Conservation (phyloP, 2,113 vertebrate species). For the Semicossyphus pulcher region DNA sequence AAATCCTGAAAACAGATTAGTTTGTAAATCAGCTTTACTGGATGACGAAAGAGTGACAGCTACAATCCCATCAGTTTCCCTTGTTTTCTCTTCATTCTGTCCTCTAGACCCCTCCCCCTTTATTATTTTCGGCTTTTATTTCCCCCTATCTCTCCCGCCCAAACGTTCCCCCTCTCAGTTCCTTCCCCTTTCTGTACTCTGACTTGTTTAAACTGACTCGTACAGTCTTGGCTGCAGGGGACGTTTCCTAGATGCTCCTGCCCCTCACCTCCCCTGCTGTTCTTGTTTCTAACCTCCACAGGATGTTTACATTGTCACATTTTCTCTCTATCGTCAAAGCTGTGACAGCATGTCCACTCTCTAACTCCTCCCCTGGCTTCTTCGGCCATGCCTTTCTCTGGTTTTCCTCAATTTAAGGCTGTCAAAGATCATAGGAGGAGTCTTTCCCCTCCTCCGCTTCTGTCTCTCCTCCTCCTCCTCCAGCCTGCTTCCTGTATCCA, state of each 20-base stretch:
- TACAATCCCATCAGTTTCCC: slow-evolving; percentile 73
- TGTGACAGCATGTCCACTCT: slow-evolving; percentile 24
- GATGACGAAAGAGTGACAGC: slow-evolving; percentile 68
- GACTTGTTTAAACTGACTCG: slow-evolving; percentile 49
- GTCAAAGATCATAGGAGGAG: slow-evolving; percentile 75
- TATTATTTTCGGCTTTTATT: slow-evolving; percentile 51
- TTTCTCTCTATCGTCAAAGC: slow-evolving; percentile 56
- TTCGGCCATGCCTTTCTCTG: slow-evolving; percentile 52
- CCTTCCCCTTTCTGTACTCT: slow-evolving; percentile 13
- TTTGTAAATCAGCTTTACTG: slow-evolving; percentile 80
- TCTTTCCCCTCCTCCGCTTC: slow-evolving; percentile 47
- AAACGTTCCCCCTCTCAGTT: slow-evolving; percentile 53
- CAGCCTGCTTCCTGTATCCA: slow-evolving; percentile 77
- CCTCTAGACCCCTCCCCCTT: slow-evolving; percentile 34
- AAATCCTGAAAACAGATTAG: slow-evolving; percentile 81
- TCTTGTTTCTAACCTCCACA: slow-evolving; percentile 52
- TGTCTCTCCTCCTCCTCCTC: slow-evolving; percentile 62
- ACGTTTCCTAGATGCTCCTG: slow-evolving; percentile 36
- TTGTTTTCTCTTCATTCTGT: slow-evolving; percentile 47
- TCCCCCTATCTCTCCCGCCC: slow-evolving; percentile 63
- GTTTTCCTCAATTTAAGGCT: slow-evolving; percentile 66
- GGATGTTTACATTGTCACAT: slow-evolving; percentile 67
- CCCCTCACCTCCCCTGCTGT: slow-evolving; percentile 52
- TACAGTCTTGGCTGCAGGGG: slow-evolving; percentile 36
- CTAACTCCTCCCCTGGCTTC: slow-evolving; percentile 40